phyloP scores from a whole-genome alignment of 2,797 vertebrate species.

The Anableps anableps region DNA sequence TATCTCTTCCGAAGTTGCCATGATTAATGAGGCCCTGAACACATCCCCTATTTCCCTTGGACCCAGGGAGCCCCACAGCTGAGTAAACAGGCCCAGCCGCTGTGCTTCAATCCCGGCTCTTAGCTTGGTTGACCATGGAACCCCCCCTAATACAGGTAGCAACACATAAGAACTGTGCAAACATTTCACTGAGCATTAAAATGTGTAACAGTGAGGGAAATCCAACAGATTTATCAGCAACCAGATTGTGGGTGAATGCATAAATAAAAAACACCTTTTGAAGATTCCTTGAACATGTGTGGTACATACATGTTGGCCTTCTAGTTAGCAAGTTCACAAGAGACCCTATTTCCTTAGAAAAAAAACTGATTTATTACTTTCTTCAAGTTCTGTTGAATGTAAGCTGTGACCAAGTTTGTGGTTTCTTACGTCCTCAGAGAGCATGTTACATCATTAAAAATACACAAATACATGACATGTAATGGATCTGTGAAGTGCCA shows the following conservation, averaged over 20 bases:
- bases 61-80: conserved; percentile 85
- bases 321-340: conserved; percentile 47
- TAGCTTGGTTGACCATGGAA: conserved; percentile 58
- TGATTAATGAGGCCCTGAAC: conserved; percentile 91
- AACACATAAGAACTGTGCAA: conserved; percentile 40
- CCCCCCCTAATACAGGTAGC: conserved; percentile 74
- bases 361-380: conserved; percentile 55
- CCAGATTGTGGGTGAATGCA: conserved; percentile 25
- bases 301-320: conserved; percentile 42
- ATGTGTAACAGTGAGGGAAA: conserved; percentile 21
- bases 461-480: neutral
- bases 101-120: conserved; percentile 61
- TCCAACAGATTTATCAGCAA: conserved; percentile 28
- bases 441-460: conserved; percentile 14
- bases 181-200: neutral
- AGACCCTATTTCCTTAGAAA: conserved; percentile 17
- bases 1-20: conserved; percentile 85
- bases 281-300: conserved; percentile 41
- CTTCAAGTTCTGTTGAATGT: conserved; percentile 41
- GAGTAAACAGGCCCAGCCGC: conserved; percentile 86
- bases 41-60: conserved; percentile 86
- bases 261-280: conserved; percentile 16
- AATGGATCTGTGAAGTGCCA: conserved; percentile 6
- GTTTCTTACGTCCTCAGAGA: conserved; percentile 39
- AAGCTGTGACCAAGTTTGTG: conserved; percentile 18